phyloP scores from a whole-genome alignment of 2,797 vertebrate genomes.

The Rousettus madagascariensis region DNA sequence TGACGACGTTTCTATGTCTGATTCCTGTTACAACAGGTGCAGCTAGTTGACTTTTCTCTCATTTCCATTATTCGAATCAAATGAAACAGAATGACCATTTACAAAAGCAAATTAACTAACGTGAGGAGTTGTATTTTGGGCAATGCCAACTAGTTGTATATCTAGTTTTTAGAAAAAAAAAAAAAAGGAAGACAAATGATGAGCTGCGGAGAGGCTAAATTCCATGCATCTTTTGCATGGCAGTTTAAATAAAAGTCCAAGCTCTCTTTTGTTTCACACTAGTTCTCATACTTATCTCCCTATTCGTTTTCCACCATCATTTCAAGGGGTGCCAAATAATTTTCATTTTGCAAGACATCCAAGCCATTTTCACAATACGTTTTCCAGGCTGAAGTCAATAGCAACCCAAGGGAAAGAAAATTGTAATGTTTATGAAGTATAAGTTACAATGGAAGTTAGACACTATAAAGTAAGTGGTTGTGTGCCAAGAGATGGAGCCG shows the following conservation, averaged over 20 bases:
- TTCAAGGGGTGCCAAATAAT: neutral
- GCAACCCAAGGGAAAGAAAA: neutral
- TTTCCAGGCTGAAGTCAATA: conserved; percentile 31
- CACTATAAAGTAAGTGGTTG: neutral
- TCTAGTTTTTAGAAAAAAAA: neutral
- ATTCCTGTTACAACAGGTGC: neutral
- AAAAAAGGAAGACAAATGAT: neutral
- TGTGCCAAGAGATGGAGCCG: neutral
- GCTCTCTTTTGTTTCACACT: neutral
- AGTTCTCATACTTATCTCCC: neutral
- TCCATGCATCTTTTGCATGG: neutral
- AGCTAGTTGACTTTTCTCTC: neutral
- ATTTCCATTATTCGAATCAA: neutral
- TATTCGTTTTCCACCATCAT: neutral
- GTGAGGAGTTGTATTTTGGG: neutral
- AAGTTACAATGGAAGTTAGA: neutral
- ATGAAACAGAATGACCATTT: neutral
- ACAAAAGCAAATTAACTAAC: neutral
- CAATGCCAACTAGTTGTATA: neutral
- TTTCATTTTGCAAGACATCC: neutral
- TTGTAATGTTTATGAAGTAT: neutral
- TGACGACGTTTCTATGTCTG: accelerated
- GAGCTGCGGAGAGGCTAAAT: neutral
- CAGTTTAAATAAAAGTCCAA: neutral
- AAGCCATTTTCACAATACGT: neutral